Evolutionary conservation across 2,797 vertebrate species (phyloP).

Genomic region (Eremophila alpestris): DNA sequence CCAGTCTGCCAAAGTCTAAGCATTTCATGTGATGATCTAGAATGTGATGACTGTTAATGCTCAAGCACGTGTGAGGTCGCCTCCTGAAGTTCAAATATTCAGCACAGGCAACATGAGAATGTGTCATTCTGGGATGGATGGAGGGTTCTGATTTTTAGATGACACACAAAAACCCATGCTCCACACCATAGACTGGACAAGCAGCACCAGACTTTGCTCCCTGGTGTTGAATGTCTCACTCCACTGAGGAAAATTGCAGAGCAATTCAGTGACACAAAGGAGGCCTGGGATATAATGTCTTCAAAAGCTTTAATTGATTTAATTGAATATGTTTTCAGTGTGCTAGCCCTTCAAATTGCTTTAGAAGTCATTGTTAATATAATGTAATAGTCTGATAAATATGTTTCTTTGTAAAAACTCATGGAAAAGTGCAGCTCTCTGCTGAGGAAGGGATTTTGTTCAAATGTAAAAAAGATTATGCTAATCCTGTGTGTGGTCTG

Average conservation of each 20-base stretch:
- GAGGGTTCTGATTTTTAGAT: neutral
- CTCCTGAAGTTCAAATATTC: neutral
- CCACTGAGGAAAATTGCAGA: neutral
- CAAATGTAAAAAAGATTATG: neutral
- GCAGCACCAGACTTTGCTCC: neutral
- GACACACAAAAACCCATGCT: accelerated
- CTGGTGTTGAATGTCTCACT: neutral
- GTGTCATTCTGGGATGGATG: neutral
- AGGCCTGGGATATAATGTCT: neutral
- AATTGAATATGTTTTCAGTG: neutral
- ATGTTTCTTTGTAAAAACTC: neutral
- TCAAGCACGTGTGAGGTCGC: neutral
- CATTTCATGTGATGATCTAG: neutral
- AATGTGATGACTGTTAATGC: neutral
- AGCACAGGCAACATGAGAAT: neutral
- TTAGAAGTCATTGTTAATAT: neutral
- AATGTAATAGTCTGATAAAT: neutral
- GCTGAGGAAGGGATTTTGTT: neutral
- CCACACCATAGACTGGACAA: neutral
- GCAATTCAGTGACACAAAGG: neutral
- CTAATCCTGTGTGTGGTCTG: neutral
- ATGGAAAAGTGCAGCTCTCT: neutral
- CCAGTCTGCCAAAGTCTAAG: neutral
- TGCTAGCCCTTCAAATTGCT: neutral
- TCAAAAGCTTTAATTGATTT: neutral